phyloP scores from a whole-genome alignment of 1,140 invertebrate species.

The Trachelipus rathkii region DNA sequence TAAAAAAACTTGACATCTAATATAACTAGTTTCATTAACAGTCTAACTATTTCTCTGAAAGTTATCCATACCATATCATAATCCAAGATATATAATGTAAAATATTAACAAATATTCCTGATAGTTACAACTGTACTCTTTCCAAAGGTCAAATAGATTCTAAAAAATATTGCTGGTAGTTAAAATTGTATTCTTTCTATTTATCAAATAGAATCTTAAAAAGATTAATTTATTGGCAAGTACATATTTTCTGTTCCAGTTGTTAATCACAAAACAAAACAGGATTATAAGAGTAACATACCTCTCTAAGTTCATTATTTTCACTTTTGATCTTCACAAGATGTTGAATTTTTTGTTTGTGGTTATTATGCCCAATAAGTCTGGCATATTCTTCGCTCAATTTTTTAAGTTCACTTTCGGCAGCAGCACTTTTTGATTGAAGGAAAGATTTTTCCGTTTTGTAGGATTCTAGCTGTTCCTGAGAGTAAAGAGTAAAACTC shows the following conservation, averaged over 20 bases:
- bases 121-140: too few relatives aligned
- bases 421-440: slow-evolving; percentile 47
- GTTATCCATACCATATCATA: too few relatives aligned
- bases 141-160: too few relatives aligned
- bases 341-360: slow-evolving; percentile 65
- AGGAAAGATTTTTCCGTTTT: slow-evolving; percentile 52
- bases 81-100: too few relatives aligned
- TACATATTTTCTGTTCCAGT: neutral
- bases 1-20: too few relatives aligned
- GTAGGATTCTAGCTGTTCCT: slow-evolving; percentile 53
- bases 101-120: too few relatives aligned
- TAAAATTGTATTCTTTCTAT: too few relatives aligned
- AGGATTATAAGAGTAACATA: slow-evolving; percentile 14
- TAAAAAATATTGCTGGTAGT: too few relatives aligned
- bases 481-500: slow-evolving; percentile 1
- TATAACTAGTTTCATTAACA: too few relatives aligned
- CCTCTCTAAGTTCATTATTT: slow-evolving; percentile 55
- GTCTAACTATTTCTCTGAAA: too few relatives aligned
- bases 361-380: slow-evolving; percentile 63
- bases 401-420: slow-evolving; percentile 54
- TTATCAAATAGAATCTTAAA: too few relatives aligned
- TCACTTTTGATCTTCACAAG: slow-evolving; percentile 61
- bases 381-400: slow-evolving; percentile 60
- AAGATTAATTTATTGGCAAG: too few relatives aligned
- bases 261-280: neutral